These are phyloP conservation scores for Phrixothrix hirtus DNA, from an alignment of 2,888 invertebrate genomes.

Conservation along the genomic window DNA sequence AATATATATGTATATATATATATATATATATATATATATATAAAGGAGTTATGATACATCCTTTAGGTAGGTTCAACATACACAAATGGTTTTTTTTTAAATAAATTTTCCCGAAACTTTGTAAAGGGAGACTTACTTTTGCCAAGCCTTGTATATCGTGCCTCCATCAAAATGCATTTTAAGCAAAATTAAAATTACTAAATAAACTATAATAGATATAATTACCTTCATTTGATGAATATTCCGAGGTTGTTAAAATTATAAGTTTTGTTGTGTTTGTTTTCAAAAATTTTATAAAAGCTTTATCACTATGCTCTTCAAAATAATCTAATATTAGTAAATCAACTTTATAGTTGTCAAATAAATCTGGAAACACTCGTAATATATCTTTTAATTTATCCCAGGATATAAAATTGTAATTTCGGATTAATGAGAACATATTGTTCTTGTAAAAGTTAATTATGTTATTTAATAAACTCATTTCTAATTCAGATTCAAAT, in stretches of 20 bases:
- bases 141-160: too few species aligned
- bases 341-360: conserved; percentile 4
- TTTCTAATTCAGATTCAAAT: conserved; percentile 12
- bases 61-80: too few species aligned
- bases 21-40: too few species aligned
- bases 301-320: not conserved
- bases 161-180: too few species aligned
- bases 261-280: not conserved
- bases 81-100: too few species aligned
- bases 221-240: conserved; percentile 7
- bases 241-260: not conserved
- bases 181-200: not conserved
- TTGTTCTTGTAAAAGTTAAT: conserved; percentile 4
- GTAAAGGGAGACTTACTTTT: too few species aligned
- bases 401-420: conserved; percentile 8
- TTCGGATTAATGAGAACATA: not conserved
- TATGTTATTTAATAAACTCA: conserved; percentile 13
- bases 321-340: conserved; percentile 15
- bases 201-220: not conserved
- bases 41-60: too few species aligned
- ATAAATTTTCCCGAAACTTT: too few species aligned
- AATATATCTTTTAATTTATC: not conserved
- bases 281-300: not conserved
- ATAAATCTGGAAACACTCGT: not conserved
- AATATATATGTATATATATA: too few species aligned